These are phyloP conservation scores for Telmatherina bonti DNA, from an alignment of 2,797 vertebrate species.

Conservation along the genomic window DNA sequence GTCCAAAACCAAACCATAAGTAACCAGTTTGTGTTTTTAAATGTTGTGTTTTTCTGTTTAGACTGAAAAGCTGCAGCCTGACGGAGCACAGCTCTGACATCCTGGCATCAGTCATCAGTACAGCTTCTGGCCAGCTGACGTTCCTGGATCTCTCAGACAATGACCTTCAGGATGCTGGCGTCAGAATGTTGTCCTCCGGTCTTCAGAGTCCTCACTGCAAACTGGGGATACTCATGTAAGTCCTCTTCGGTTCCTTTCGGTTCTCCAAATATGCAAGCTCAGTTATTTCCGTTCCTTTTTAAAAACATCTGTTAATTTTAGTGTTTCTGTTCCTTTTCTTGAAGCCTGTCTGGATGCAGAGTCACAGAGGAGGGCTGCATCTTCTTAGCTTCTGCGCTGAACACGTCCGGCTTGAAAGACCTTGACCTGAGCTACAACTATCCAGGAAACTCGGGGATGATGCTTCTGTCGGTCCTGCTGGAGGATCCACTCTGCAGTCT, in stretches of 20 bases:
- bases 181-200: slow-evolving; percentile 48
- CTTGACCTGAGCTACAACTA: slow-evolving; percentile 77
- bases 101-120: slow-evolving; percentile 56
- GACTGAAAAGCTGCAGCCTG: slow-evolving; percentile 68
- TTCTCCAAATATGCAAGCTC: too few relatives aligned
- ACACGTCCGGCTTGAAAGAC: slow-evolving; percentile 57
- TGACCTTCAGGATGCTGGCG: slow-evolving; percentile 62
- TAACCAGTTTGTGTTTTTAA: neutral
- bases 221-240: slow-evolving; percentile 69
- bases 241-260: neutral
- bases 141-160: slow-evolving; percentile 72
- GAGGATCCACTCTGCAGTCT: slow-evolving; percentile 67
- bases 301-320: slow-evolving; percentile 9
- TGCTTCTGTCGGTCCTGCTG: slow-evolving; percentile 35
- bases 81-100: slow-evolving; percentile 39
- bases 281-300: too few relatives aligned
- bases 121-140: slow-evolving; percentile 53
- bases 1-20: neutral
- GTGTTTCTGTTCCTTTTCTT: slow-evolving; percentile 16
- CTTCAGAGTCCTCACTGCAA: slow-evolving; percentile 59
- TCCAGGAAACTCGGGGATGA: slow-evolving; percentile 75
- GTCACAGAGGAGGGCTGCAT: slow-evolving; percentile 68
- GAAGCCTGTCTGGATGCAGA: slow-evolving; percentile 71
- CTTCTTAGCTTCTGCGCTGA: slow-evolving; percentile 66
- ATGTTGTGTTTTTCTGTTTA: slow-evolving; percentile 40